Evolutionary conservation across 2,797 vertebrate species (phyloP), one percentile per base, ranked within the genome.

Genomic region (Centropyge bicolor): DNA sequence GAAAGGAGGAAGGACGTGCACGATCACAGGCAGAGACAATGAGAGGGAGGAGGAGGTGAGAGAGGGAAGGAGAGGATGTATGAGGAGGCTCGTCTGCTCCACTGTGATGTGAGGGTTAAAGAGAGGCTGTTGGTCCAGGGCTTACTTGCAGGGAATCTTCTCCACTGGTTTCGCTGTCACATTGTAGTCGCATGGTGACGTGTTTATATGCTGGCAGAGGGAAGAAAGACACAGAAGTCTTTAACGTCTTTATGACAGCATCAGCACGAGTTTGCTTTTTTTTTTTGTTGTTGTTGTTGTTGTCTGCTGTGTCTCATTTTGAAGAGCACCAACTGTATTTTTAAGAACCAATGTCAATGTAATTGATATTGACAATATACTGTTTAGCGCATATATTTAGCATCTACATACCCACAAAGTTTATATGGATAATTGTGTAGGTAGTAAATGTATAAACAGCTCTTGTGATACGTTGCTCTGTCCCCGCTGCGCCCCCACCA

Each of bases 111-210:
- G 59, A 88, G 73, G 68, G 81, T 81, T 78, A 68, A 68, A 76
- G 56, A 62, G 52, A 62, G 76, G 76, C 72, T 74, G 57, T 80
- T 82, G 78, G 78, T 73, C 14, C 16, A 82, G 70, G 5, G 86
- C 94, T 95, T 94, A 97, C 96, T 95, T 96, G 93, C 92, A 94
- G 86, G 95, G 89, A 55, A 89, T 86, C 89, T 93, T 94, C 79
- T 92, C 86, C 91, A 95, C 92, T 7, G 90, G 94, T 78, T 90
- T 86, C 38, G 83, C 83, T 40, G 88, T 82, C 70, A 95, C 69
- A 43, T 94, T 76, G 49, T 96, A 96, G 70, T 95, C 92, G 13
- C 94, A 92, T 0, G 95, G 94, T 16, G 91, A 93, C 24, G 93
- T 88, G 45, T 93, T 89, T 70, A 96, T 55, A 24, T 92, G 90